Evolutionary conservation across 2,797 vertebrate species (phyloP).

Genomic region (Dendrocincla fuliginosa): DNA sequence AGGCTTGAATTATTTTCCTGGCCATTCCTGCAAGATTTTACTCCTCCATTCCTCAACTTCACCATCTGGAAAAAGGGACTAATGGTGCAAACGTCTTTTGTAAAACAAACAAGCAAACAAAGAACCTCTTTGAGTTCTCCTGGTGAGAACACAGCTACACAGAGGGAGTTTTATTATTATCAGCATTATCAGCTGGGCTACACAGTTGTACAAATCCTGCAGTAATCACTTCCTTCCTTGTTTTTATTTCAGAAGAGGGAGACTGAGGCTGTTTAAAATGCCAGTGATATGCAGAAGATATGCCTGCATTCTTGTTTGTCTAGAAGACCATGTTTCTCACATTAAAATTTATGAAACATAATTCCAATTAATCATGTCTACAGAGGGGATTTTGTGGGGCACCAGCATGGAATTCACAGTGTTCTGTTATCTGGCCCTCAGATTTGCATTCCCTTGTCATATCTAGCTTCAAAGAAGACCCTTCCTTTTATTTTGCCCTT

Average conservation of each 20-base stretch:
- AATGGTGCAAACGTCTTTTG: background rate
- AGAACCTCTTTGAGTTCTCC: conserved; percentile 1
- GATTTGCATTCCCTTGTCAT: conserved; percentile 12
- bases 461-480: background rate
- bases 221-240: conserved; percentile 58
- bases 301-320: conserved; percentile 53
- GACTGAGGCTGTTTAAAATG: background rate
- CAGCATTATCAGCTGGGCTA: background rate
- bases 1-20: background rate
- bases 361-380: background rate
- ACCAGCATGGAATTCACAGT: background rate
- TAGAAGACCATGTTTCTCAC: conserved; percentile 47
- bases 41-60: background rate
- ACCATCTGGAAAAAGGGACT: background rate
- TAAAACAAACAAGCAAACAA: conserved; percentile 35
- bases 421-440: background rate
- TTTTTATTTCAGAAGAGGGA: conserved; percentile 29
- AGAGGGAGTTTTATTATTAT: conserved; percentile 28
- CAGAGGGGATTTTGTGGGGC: conserved; percentile 14
- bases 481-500: background rate
- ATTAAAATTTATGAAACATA: conserved; percentile 64
- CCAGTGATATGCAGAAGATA: conserved; percentile 24
- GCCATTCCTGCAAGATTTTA: background rate
- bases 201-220: conserved; percentile 22
- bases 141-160: background rate